Evolutionary conservation across 2,888 invertebrate species (phyloP).

Genomic region (Polyommatus iphigenia): DNA sequence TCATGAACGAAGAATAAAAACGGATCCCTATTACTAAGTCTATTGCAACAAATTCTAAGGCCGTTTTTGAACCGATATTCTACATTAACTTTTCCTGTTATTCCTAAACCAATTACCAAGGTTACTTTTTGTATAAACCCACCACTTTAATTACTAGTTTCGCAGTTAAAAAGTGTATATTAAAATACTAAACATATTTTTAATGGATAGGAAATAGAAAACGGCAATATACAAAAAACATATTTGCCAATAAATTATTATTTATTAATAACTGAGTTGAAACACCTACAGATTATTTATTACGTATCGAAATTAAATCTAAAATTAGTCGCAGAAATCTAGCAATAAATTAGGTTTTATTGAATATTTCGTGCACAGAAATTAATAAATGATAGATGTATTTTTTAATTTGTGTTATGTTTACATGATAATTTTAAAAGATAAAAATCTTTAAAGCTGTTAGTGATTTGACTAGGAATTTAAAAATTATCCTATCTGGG

Average conservation of each 20-base stretch:
- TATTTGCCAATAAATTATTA: neutral
- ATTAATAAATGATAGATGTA: neutral
- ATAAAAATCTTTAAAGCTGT: neutral
- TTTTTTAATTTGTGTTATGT: constrained; percentile 9
- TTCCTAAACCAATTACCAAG: too few species aligned
- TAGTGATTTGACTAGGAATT: neutral
- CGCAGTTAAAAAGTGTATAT: too few species aligned
- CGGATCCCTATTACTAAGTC: too few species aligned
- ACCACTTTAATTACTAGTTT: neutral
- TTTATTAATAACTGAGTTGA: neutral
- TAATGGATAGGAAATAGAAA: neutral
- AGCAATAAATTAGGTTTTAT: constrained; percentile 8
- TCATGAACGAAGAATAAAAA: too few species aligned
- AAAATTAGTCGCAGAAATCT: neutral
- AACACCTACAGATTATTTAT: constrained; percentile 1
- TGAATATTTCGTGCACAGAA: neutral
- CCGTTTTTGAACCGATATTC: too few species aligned
- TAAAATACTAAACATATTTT: neutral
- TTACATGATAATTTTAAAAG: neutral
- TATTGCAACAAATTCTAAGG: too few species aligned
- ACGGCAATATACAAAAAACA: neutral
- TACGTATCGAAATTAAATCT: constrained; percentile 7
- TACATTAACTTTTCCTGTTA: too few species aligned
- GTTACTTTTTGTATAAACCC: neutral
- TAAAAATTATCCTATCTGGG: too few species aligned